phyloP scores from a whole-genome alignment of 2,888 invertebrate species.

The Eledona agricola region DNA sequence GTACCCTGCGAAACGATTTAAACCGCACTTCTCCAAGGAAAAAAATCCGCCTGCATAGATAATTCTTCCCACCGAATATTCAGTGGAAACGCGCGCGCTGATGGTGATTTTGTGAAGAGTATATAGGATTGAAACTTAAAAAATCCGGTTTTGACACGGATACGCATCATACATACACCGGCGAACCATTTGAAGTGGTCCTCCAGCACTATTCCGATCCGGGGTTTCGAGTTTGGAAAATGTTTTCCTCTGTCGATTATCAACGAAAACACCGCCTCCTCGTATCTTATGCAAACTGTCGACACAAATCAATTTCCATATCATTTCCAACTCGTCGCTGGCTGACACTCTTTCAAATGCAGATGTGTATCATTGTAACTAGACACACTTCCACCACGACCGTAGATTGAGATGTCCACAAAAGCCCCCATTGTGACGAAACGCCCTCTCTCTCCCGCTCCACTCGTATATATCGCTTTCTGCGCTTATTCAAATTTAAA shows the following conservation, averaged over 20 bases:
- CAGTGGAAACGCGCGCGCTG: too few relatives aligned
- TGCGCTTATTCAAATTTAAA: conserved; percentile 47
- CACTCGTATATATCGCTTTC: conserved; percentile 42
- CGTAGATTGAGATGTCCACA: conserved; percentile 52
- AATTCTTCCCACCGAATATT: too few relatives aligned
- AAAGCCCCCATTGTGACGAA: conserved; percentile 45
- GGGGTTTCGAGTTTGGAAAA: too few relatives aligned
- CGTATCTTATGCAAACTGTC: conserved; percentile 41
- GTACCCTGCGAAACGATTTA: too few relatives aligned
- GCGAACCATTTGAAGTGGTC: too few relatives aligned
- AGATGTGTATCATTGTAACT: conserved; percentile 58
- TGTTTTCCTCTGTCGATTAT: conserved; percentile 35
- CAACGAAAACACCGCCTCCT: conserved; percentile 31
- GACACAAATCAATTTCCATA: conserved; percentile 59
- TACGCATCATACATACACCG: too few relatives aligned
- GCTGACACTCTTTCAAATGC: conserved; percentile 60
- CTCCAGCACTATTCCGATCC: too few relatives aligned
- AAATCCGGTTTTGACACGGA: too few relatives aligned
- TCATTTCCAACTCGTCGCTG: conserved; percentile 56
- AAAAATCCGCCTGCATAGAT: too few relatives aligned
- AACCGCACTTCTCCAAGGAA: too few relatives aligned
- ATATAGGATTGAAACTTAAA: too few relatives aligned
- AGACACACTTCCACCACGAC: conserved; percentile 55
- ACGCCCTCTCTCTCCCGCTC: conserved; percentile 37
- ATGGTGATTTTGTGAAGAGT: too few relatives aligned